Percentiles rank a stretch among this genome's conserved stretches.
Evolutionary conservation across 2,797 vertebrate species (phyloP).

Genomic region (Acrossocheilus wenchowensis): DNA sequence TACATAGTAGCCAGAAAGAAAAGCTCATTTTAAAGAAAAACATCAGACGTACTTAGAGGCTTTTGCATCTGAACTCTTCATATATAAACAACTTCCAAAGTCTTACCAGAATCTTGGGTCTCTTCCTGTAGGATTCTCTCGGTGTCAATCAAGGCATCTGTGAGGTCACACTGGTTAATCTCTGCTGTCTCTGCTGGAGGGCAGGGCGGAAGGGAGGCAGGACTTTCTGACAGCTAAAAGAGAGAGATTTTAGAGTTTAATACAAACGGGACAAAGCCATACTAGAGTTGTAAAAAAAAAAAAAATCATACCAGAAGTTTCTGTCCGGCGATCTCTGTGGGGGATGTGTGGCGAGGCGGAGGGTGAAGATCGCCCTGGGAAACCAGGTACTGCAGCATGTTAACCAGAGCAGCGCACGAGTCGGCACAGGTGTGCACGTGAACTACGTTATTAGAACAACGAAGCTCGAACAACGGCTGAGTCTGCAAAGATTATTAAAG

Average conservation of each 20-base stretch:
- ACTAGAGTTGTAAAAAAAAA: neutral
- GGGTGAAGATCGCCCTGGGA: slow-evolving; percentile 88
- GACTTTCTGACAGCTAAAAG: slow-evolving; percentile 81
- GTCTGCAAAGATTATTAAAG: slow-evolving; percentile 65
- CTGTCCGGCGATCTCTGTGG: slow-evolving; percentile 92
- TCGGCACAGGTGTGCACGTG: slow-evolving; percentile 93
- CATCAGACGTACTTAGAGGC: too few relatives aligned
- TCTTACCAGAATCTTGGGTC: slow-evolving; percentile 70
- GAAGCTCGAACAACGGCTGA: slow-evolving; percentile 89
- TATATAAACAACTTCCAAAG: neutral
- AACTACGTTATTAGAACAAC: slow-evolving; percentile 92
- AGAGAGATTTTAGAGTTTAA: slow-evolving; percentile 21
- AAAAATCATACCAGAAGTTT: slow-evolving; percentile 83
- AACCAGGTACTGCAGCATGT: slow-evolving; percentile 89
- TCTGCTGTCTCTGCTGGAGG: slow-evolving; percentile 88
- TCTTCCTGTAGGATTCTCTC: slow-evolving; percentile 81
- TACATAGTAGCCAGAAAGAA: too few relatives aligned
- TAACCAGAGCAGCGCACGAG: slow-evolving; percentile 88
- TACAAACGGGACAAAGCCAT: neutral
- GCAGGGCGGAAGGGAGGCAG: slow-evolving; percentile 79
- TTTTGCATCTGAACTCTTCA: neutral
- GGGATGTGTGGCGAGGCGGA: slow-evolving; percentile 83
- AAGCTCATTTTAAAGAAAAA: too few relatives aligned
- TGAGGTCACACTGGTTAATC: slow-evolving; percentile 91
- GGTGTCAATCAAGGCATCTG: slow-evolving; percentile 90